Evolutionary conservation across 1,140 invertebrate genomes (phyloP).

Genomic region (Tetramorium parvispinum): DNA sequence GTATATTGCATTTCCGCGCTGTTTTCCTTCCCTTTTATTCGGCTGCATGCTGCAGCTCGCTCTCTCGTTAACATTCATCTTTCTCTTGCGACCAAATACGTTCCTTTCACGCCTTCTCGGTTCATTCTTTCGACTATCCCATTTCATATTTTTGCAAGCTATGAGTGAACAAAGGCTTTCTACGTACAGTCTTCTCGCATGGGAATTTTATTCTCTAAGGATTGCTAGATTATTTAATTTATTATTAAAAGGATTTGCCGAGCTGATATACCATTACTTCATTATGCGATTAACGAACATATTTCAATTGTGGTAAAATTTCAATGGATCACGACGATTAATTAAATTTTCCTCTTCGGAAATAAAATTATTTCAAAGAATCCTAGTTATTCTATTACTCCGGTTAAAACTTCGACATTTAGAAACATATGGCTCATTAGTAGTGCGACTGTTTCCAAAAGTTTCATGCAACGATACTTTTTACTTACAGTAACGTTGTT

Average conservation of each 20-base stretch:
- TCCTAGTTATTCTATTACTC: not conserved
- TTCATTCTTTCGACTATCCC: not conserved
- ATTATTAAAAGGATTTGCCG: not conserved
- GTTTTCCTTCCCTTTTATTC: constrained; percentile 54
- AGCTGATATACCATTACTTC: not conserved
- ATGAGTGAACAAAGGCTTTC: not conserved
- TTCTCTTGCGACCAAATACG: constrained; percentile 25
- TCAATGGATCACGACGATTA: not conserved
- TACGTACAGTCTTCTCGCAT: not conserved
- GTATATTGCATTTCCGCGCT: constrained; percentile 40
- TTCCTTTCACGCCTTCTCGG: constrained; percentile 5
- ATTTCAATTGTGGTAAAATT: not conserved
- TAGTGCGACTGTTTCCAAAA: not conserved
- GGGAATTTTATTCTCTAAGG: not conserved
- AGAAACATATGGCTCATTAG: not conserved
- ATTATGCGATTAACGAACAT: not conserved
- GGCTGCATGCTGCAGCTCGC: constrained; percentile 30
- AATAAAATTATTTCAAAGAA: not conserved
- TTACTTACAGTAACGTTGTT: constrained; percentile 11
- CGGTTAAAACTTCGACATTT: not conserved
- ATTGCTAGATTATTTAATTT: not conserved
- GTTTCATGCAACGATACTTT: constrained; percentile 2
- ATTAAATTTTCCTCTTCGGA: not conserved
- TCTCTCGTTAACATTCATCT: constrained; percentile 51
- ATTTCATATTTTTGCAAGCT: constrained; percentile 32